Evolutionary conservation across 2,888 invertebrate species (phyloP).

Genomic region (Hipparchia sbordonii): DNA sequence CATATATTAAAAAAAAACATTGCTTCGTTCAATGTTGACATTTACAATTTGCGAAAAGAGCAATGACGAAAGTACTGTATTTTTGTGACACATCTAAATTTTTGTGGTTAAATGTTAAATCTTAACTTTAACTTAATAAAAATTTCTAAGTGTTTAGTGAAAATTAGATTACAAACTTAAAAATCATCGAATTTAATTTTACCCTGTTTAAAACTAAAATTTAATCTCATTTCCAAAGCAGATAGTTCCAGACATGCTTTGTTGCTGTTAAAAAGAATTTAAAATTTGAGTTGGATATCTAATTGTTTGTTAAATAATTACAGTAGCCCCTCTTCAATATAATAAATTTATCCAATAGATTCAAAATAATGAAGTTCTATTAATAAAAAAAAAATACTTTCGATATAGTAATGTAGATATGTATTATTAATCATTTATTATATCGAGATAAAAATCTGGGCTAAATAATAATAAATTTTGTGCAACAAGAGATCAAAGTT

Average conservation of each 20-base stretch:
- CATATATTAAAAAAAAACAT: not conserved
- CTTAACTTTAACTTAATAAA: not conserved
- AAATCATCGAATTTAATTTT: not conserved
- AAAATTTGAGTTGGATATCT: not conserved
- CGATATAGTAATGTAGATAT: not conserved
- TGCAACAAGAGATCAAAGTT: no score
- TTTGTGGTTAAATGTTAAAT: not conserved
- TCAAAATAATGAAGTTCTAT: not conserved
- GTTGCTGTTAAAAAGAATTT: not conserved
- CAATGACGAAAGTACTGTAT: not conserved
- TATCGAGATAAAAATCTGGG: not conserved
- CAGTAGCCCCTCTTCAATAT: not conserved
- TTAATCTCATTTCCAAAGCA: slow-evolving; percentile 6
- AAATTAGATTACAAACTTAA: not conserved
- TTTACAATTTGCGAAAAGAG: not conserved
- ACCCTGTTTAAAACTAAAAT: slow-evolving; percentile 15
- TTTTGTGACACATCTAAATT: not conserved
- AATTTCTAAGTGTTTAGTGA: not conserved
- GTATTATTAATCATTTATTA: not conserved
- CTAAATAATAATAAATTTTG: not conserved
- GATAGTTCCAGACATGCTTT: not conserved
- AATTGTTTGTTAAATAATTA: not conserved
- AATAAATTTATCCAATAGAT: not conserved
- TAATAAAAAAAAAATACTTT: not conserved
- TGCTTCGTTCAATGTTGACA: not conserved